These are phyloP conservation scores for Drosophila koepferae DNA, from an alignment of 2,888 invertebrate species.

Conservation along the genomic window DNA sequence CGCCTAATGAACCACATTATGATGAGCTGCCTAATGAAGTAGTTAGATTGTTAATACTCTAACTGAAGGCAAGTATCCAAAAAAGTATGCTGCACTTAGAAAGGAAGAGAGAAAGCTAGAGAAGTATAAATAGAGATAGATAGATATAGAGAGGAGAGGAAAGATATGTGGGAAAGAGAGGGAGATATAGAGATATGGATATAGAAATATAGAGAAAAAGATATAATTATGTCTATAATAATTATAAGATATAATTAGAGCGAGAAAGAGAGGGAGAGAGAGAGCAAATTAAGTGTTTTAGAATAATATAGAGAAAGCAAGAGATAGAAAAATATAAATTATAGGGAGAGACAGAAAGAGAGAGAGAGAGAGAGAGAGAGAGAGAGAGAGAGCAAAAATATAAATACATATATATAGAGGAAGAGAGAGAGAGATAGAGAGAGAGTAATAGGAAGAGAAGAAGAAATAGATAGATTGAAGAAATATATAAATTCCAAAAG, in stretches of 20 bases:
- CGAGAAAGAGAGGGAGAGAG: background rate
- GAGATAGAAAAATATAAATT: background rate
- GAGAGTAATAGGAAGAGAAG: background rate
- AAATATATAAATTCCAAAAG: background rate
- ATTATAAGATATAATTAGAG: too few relatives aligned
- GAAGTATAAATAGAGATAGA: background rate
- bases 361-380: background rate
- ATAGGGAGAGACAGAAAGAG: background rate
- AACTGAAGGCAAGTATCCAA: background rate
- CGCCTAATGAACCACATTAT: constrained; percentile 60
- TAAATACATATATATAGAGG: too few relatives aligned
- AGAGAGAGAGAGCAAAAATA: background rate
- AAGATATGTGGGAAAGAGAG: background rate
- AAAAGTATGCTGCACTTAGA: background rate
- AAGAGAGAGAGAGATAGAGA: background rate
- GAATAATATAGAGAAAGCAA: background rate
- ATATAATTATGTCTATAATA: too few relatives aligned
- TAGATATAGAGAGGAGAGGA: background rate
- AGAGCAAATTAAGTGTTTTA: background rate
- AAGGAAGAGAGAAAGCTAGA: background rate
- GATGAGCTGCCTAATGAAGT: constrained; percentile 60
- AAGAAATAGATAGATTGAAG: background rate
- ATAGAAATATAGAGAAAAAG: background rate
- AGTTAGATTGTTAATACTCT: constrained; percentile 50
- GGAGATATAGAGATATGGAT: too few relatives aligned